A percentile compares a stretch with the other conserved stretches of the same genome.
Evolutionary conservation across 35 echinoderm and acorn worm genomes (phyloP).

Genomic region (Heliocidaris erythrogramma): DNA sequence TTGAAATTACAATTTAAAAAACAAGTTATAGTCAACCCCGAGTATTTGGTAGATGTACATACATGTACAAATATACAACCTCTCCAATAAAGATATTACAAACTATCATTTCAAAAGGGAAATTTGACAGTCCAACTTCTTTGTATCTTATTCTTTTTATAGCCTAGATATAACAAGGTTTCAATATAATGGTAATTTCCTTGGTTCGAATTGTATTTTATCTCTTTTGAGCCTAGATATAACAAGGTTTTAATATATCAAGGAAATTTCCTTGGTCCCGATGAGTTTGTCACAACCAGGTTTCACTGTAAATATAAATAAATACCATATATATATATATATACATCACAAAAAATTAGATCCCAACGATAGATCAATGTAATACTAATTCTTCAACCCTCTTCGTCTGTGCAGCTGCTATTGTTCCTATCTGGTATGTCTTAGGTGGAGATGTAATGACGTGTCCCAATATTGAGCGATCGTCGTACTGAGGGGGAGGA

Average conservation of each 20-base stretch:
- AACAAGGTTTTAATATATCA: too few species aligned
- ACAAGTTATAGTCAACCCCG: not conserved
- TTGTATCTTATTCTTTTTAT: too few species aligned
- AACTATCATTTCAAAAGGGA: too few species aligned
- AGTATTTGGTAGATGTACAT: not conserved
- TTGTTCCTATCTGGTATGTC: not conserved
- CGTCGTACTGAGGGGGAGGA: constrained; percentile 26
- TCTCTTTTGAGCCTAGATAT: too few species aligned
- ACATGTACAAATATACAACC: too few species aligned
- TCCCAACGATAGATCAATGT: not conserved
- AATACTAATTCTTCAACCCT: not conserved
- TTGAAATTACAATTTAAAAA: not conserved
- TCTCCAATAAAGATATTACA: too few species aligned
- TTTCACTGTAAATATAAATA: not conserved
- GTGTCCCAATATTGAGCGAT: constrained; percentile 30
- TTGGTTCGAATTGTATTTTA: too few species aligned
- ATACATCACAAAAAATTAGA: not conserved
- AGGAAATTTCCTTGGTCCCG: too few species aligned
- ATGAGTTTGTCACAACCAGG: too few species aligned
- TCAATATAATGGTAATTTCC: too few species aligned
- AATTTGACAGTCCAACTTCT: too few species aligned
- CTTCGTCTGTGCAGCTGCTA: not conserved
- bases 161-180: too few species aligned
- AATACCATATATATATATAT: not conserved
- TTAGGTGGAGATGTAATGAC: not conserved